Percentiles rank a stretch among this genome's conserved stretches.
Evolutionary conservation across 53 echinoderm and acorn worm genomes (phyloP).

Genomic region (Apostichopus leukothele): DNA sequence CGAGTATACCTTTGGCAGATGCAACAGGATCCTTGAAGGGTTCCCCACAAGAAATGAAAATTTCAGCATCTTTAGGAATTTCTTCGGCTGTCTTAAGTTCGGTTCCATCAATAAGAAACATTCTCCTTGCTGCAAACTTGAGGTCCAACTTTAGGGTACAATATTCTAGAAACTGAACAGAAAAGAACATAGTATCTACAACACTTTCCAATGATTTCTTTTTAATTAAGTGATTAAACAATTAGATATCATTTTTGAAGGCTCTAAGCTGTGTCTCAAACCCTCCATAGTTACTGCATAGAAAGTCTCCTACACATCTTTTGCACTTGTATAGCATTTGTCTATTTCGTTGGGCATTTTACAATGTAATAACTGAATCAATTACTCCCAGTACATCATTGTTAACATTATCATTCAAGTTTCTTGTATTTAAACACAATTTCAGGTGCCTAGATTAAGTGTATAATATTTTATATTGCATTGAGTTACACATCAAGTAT

Average conservation of each 20-base stretch:
- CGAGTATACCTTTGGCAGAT: conserved; percentile 66
- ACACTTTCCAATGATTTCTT: background rate
- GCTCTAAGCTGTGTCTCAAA: background rate
- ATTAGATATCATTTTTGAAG: background rate
- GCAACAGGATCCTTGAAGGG: conserved; percentile 74
- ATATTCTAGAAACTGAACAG: conserved; percentile 79
- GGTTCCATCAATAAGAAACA: conserved; percentile 76
- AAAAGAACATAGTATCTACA: background rate
- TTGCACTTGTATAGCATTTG: too few relatives aligned
- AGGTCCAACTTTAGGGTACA: conserved; percentile 87
- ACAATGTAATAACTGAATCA: too few relatives aligned
- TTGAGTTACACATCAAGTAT: too few relatives aligned
- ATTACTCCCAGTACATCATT: too few relatives aligned
- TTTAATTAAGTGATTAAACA: background rate
- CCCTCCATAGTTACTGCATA: too few relatives aligned
- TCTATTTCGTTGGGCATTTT: too few relatives aligned
- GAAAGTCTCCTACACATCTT: too few relatives aligned
- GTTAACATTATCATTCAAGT: too few relatives aligned
- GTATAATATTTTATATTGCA: too few relatives aligned
- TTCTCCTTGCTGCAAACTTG: conserved; percentile 84
- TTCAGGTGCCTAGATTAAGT: too few relatives aligned
- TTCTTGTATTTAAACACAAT: too few relatives aligned
- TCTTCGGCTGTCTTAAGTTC: conserved; percentile 80
- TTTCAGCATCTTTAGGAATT: conserved; percentile 84
- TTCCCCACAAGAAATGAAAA: conserved; percentile 95